Percentiles rank a stretch among this genome's conserved stretches.
phyloP scores from a whole-genome alignment of 2,797 vertebrate genomes.

The Hyperoplus lanceolatus region DNA sequence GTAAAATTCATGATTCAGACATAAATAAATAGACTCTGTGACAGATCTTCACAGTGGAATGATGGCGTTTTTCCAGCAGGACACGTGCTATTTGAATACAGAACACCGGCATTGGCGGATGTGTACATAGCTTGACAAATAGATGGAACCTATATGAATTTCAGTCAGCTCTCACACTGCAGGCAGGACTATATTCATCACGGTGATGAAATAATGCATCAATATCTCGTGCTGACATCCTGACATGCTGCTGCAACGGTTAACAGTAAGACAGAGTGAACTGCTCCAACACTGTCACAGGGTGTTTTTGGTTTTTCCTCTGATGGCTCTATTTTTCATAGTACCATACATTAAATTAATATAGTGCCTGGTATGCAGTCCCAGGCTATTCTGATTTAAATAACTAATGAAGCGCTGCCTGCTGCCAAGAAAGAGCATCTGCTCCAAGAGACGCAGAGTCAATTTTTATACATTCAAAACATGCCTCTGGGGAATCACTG shows the following conservation, averaged over 20 bases:
- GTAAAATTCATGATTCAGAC: slow-evolving; percentile 62
- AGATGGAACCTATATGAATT: slow-evolving; percentile 29
- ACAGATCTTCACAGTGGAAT: slow-evolving; percentile 14
- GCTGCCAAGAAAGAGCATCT: slow-evolving; percentile 81
- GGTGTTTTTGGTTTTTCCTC: slow-evolving; percentile 67
- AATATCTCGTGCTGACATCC: slow-evolving; percentile 29
- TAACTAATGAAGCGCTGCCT: slow-evolving; percentile 79
- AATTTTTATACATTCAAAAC: slow-evolving; percentile 79
- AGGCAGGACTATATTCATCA: slow-evolving; percentile 28
- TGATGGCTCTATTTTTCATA: slow-evolving; percentile 68
- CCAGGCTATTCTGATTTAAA: slow-evolving; percentile 78
- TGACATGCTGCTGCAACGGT: slow-evolving; percentile 29
- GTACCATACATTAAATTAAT: slow-evolving; percentile 75
- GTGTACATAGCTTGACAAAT: slow-evolving; percentile 38
- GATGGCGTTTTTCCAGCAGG: slow-evolving; percentile 20
- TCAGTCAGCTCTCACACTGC: slow-evolving; percentile 8
- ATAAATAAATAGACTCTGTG: slow-evolving; percentile 27
- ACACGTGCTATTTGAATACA: slow-evolving; percentile 46
- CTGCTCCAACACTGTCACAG: slow-evolving; percentile 38
- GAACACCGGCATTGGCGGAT: neutral
- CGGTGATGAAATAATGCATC: slow-evolving; percentile 23
- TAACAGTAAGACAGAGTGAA: slow-evolving; percentile 4
- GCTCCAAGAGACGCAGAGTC: slow-evolving; percentile 77
- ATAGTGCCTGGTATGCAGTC: slow-evolving; percentile 70
- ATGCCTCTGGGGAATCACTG: slow-evolving; percentile 60